Evolutionary conservation across 2,113 vertebrate genomes (phyloP).

Genomic region (Asarcornis scutulata): DNA sequence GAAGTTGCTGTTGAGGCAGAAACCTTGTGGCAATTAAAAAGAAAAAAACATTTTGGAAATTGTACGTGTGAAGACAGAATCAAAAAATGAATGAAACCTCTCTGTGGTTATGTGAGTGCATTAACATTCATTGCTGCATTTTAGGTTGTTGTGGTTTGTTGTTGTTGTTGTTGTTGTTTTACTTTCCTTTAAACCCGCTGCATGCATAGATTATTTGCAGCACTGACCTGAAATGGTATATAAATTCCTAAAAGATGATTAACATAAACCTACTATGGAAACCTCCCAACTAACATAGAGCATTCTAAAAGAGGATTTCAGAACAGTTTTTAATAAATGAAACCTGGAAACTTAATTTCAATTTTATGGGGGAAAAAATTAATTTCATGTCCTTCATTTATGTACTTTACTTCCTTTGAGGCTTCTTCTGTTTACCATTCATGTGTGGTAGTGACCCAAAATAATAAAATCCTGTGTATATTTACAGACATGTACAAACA

Average conservation of each 20-base stretch:
- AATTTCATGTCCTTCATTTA: background rate
- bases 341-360: background rate
- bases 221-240: background rate
- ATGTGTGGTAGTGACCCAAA: background rate
- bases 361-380: background rate
- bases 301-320: background rate
- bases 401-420: background rate
- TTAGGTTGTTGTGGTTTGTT: background rate
- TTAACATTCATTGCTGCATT: background rate
- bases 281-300: background rate
- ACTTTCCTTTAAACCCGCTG: background rate
- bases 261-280: background rate
- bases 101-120: background rate
- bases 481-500: background rate
- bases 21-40: background rate
- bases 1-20: background rate
- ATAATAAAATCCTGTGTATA: background rate
- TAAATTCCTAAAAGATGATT: background rate
- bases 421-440: background rate
- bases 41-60: background rate
- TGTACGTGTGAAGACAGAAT: background rate
- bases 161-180: background rate
- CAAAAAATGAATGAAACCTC: slow-evolving; percentile 12
- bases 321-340: background rate
- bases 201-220: background rate